Base-by-base conservation (phyloP, 2,113 vertebrate species). In the Eublepharis macularius region DNA sequence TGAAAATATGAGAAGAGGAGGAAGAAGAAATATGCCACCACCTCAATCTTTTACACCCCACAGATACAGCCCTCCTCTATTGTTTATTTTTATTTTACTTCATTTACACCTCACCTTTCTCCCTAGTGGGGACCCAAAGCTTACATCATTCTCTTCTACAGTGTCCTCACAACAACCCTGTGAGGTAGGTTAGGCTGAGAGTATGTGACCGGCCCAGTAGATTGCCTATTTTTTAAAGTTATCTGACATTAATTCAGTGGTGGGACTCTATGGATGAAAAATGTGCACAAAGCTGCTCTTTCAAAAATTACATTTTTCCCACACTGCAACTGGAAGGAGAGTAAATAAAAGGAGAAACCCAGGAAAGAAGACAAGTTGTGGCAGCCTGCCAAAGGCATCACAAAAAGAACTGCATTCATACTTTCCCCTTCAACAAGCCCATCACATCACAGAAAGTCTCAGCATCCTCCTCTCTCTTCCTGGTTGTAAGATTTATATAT, bases 401-500 rank as follows among this genome's bases (percentile, higher is more conserved):
- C 79, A 76, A 76, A 10, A 73, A 0, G 2, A 76, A 81, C 57
- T 73, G 68, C 65, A n/a, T 51, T 74, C 13, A 29, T 6, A 47
- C 10, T 77, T 14, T 36, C 79, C 65, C 0, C 81, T 75, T 83
- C 80, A 83, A 54, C 83, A 86, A 87, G 54, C 39, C n/a, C 17
- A 24, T 54, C 36, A 57, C 3, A 43, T 41, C 63, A 85, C 34
- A 32, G 68, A 77, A 77, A 36, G n/a, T 21, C 34, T 70, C 26
- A n/a, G 36, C 69, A 60, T 36, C 29, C 34, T 60, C 41, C 24
- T 54, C 36, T 39, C 2, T 26, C 39, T 90, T 77, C 49, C 1
- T 65, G 49, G 29, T 41, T 13, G 41, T 78, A 66, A 83, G 49
- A 81, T 82, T 91, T 86, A 72, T 77, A 74, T 63, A 2, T 1